Base-by-base conservation (phyloP, 2,113 vertebrate genomes). In the Pachyramphus minor region DNA sequence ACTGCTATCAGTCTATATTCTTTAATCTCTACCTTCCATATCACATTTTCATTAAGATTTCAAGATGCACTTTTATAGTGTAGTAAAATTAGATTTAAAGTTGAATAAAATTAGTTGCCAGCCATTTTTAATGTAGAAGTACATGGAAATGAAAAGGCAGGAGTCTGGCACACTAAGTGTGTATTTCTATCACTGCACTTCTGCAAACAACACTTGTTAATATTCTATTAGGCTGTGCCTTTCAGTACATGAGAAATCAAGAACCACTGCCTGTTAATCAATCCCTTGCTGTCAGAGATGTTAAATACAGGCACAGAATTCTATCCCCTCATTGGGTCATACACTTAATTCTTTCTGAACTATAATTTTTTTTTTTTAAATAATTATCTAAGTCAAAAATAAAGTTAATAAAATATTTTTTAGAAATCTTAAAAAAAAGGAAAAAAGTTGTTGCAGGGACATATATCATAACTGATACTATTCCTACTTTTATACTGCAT, bases 121-220 rank as follows among this genome's bases (percentile, higher is more conserved):
- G 84, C 19, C 30, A 33, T 67, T 88, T 89, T 88, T 91, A 56
- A 72, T 1, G 20, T 6, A 39, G 58, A 93, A 88, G 52, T 35
- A 60, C 75, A 75, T 22, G 31, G n/a, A 88, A 95, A 92, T 28
- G 44, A 84, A 95, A 93, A 52, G 64, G 56, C 76, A 95, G 37
- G 58, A 92, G 44, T 37, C 73, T 95, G 85, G 85, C 79, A 93
- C 71, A 41, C 42, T 53, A 39, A 67, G 42, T 7, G 5, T 50
- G 59, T 64, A 53, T 55, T 94, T 68, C 76, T 82, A 53, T 12
- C 42, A n/a, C 60, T 71, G 84, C 73, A 84, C 86, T 97, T 94
- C 64, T 72, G 86, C 56, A 94, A 87, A 84, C 52, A 74, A 16
- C 68, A 89, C 44, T 89, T 87, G 83, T 47, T 89, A 93, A 92